Evolutionary conservation across 2,797 vertebrate species (phyloP).

Genomic region (Diplodus sargus): DNA sequence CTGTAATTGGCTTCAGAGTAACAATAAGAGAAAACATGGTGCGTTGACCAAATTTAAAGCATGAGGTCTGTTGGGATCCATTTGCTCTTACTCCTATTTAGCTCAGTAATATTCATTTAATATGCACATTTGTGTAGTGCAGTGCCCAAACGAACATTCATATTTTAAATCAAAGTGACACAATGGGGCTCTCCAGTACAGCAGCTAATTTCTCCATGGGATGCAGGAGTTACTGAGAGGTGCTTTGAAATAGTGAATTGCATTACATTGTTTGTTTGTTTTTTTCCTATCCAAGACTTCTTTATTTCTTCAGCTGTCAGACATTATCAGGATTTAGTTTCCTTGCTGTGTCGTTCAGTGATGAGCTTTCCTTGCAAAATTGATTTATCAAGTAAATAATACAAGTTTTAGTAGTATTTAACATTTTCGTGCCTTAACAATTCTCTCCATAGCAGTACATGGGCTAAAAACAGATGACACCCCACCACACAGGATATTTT

Average conservation of each 20-base stretch:
- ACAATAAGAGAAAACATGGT: background rate
- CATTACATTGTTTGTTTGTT: background rate
- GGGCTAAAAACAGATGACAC: background rate
- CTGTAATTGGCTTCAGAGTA: background rate
- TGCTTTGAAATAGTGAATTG: background rate
- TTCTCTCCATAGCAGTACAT: background rate
- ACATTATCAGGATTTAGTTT: background rate
- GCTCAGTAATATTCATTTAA: background rate
- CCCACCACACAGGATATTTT: background rate
- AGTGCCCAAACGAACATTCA: conserved; percentile 11
- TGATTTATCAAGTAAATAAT: background rate
- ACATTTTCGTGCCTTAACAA: background rate
- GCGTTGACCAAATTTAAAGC: conserved; percentile 4
- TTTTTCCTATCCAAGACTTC: background rate
- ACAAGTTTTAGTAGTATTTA: background rate
- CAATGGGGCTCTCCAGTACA: background rate
- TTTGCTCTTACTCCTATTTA: conserved; percentile 4
- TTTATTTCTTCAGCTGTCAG: background rate
- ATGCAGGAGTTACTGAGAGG: background rate
- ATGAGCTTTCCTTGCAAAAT: background rate
- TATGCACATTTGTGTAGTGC: conserved; percentile 9
- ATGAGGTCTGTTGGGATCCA: background rate
- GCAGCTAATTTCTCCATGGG: background rate
- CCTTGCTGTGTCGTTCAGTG: background rate
- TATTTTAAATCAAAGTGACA: conserved; percentile 25